Evolutionary conservation across 1,140 invertebrate genomes (phyloP), one percentile per base, ranked within the genome.

Genomic region (Drosophila obscura): DNA sequence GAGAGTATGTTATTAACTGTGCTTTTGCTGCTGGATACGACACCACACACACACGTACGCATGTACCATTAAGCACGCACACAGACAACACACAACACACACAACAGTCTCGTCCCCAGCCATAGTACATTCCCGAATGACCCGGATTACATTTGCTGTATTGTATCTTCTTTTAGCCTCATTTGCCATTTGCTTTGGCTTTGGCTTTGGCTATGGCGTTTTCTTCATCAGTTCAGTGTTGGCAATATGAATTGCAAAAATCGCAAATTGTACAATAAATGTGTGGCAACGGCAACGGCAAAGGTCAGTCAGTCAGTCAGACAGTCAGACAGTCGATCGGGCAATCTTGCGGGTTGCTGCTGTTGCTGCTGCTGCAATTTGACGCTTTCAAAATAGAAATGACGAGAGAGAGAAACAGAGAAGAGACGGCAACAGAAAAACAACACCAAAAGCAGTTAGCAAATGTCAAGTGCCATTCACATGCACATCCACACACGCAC

Each of bases 391-490:
- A 85, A 85, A 85, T 84, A 84, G 81, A 85, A 80, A 84, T 84
- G 77, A 84, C 73, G 77, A 81, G 53, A 19, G 41, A 56, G 22
- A 3, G 22, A 4, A 2, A 24, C 22, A 24, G 3, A 24, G 26
- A 67, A 49, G 41, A 31, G 26, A 35, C 35, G 45, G 62, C 52
- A 52, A 28, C 31, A 51, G 48, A 48, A 45, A 22, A 11, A 53
- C 41, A 53, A 24, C 22, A 41, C 68, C 5, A 65, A 73, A 74
- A 65, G 60, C 61, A 67, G 62, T 77, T 53, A 59, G 68, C 71
- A 83, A 83, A 83, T 83, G 80, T 83, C 80, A 83, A 79, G 80
- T 74, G 80, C 49, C 80, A 77, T 59, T 50, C 67, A 69, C 66
- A 52, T 53, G 51, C 16, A 49, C 39, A 31, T 39, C 11, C 11